Conservation (phyloP, 2,113 vertebrate genomes). For the Scomber scombrus region DNA sequence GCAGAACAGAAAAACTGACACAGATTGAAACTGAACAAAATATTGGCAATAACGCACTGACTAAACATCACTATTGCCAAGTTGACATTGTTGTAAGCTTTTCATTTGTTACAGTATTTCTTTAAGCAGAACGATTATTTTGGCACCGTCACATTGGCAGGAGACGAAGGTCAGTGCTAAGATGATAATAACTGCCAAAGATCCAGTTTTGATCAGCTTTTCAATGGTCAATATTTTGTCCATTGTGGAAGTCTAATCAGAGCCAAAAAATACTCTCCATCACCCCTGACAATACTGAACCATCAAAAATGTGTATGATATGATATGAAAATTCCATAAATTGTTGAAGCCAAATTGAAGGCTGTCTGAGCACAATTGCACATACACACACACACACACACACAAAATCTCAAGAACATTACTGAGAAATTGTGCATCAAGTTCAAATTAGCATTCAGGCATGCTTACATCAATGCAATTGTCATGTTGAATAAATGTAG, state of each 20-base stretch:
- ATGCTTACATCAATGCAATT: conserved; percentile 25
- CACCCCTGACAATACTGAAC: neutral
- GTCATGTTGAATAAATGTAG: conserved; percentile 58
- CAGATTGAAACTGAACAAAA: too few species aligned
- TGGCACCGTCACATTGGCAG: neutral
- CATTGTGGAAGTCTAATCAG: neutral
- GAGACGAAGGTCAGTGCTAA: neutral
- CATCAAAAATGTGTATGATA: neutral
- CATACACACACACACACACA: neutral
- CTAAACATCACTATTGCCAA: too few species aligned
- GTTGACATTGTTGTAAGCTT: too few species aligned
- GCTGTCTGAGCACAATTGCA: neutral
- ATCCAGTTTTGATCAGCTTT: conserved; percentile 3
- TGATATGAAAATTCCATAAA: neutral
- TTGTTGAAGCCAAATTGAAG: too few species aligned
- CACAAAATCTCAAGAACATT: conserved; percentile 3
- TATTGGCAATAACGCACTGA: too few species aligned
- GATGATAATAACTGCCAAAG: conserved; percentile 2
- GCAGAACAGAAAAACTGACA: too few species aligned
- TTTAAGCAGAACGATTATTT: neutral
- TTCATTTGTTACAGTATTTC: neutral
- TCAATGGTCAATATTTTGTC: neutral
- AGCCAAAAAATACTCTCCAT: neutral
- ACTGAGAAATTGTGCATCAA: conserved; percentile 13
- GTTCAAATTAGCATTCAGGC: conserved; percentile 42